Evolutionary conservation across 2,113 vertebrate species (phyloP).

Genomic region (Orthochromis malagaraziensis): DNA sequence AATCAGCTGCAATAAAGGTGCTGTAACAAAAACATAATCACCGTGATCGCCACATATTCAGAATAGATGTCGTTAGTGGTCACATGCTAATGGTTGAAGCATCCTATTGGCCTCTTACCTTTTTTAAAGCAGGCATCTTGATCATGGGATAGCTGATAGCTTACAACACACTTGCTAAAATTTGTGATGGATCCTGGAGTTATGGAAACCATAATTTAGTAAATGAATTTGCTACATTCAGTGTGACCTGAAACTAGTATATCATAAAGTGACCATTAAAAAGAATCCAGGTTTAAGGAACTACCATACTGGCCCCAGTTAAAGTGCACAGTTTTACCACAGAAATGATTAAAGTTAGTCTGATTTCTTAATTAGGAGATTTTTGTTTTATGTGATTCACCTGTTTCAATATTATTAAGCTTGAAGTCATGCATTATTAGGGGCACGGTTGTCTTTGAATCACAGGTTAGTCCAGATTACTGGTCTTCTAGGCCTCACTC

Average conservation of each 20-base stretch:
- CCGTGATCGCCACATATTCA: neutral
- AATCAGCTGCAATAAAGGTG: neutral
- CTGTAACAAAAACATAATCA: neutral
- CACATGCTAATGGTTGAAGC: neutral
- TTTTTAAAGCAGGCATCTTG: neutral
- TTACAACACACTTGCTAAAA: neutral
- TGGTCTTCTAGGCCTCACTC: neutral
- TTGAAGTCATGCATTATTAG: neutral
- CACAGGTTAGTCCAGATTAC: neutral
- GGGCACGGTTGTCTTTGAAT: neutral
- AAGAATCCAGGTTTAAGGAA: neutral
- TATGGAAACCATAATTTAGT: fast-evolving
- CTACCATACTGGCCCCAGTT: neutral
- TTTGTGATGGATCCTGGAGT: neutral
- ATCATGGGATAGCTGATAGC: neutral
- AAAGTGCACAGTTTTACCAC: neutral
- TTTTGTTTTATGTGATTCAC: neutral
- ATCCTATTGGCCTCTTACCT: neutral
- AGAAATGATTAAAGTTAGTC: neutral
- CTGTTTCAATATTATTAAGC: neutral
- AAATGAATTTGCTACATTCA: neutral
- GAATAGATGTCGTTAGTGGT: neutral
- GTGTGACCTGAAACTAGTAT: neutral
- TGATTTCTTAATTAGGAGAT: neutral
- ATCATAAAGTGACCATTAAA: neutral